phyloP scores from a whole-genome alignment of 1,140 invertebrate species.

The Bombus confusus region DNA sequence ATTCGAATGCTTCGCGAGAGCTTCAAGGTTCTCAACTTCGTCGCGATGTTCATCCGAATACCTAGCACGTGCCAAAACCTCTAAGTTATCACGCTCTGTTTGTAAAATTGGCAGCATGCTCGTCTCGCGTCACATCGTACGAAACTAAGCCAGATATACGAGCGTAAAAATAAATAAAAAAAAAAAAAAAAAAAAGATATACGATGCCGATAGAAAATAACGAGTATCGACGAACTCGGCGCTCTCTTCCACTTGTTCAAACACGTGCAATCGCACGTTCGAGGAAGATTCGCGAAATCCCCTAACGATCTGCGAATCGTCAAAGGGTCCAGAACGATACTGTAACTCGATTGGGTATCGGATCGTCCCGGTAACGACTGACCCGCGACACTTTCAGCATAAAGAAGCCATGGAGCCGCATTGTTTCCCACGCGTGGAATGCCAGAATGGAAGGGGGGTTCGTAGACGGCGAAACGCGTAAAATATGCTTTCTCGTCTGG shows the following conservation, averaged over 20 bases:
- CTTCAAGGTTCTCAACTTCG: background rate
- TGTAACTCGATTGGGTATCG: slow-evolving; percentile 54
- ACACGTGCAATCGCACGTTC: background rate
- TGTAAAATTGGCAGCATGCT: too few species aligned
- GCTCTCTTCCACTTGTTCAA: too few species aligned
- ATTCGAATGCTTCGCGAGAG: background rate
- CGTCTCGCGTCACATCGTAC: too few species aligned
- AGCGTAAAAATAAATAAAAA: too few species aligned
- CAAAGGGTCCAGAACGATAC: slow-evolving; percentile 16
- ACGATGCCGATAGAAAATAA: too few species aligned
- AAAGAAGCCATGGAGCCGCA: slow-evolving; percentile 77
- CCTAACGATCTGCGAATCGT: background rate
- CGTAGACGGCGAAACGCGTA: slow-evolving; percentile 20
- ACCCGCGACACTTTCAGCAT: slow-evolving; percentile 75
- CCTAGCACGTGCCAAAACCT: too few species aligned
- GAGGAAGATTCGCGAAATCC: slow-evolving; percentile 13
- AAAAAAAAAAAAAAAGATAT: too few species aligned
- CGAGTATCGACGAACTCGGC: too few species aligned
- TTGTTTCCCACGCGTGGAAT: slow-evolving; percentile 81
- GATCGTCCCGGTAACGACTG: slow-evolving; percentile 67
- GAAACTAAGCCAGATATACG: too few species aligned
- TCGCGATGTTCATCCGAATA: background rate
- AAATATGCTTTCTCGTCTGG: slow-evolving; percentile 71
- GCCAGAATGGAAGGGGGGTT: slow-evolving; percentile 60
- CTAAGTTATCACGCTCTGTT: too few species aligned